Base-by-base conservation (phyloP, 2,113 vertebrate genomes). In the Larimichthys crocea region DNA sequence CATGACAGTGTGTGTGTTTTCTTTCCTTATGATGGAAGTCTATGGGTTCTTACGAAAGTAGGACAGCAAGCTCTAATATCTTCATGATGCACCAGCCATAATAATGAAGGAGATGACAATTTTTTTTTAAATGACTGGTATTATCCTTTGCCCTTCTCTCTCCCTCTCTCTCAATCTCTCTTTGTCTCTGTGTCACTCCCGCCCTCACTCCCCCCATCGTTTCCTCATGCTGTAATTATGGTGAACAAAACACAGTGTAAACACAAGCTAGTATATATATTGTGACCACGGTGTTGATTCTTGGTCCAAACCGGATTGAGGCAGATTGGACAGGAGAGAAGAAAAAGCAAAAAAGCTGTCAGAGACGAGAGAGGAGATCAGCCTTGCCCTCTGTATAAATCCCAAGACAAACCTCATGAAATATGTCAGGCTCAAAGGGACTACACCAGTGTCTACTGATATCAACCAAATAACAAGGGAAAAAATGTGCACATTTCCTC, bases 191-290 rank as follows among this genome's bases (percentile, higher is more conserved):
- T 44, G 49, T 55, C 24, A 67, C 52, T 67, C 19, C 55, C 20
- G 1, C 65, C 35, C 53, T 48, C 4, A 17, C 40, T 50, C 50
- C n/a, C 35, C 61, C 70, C 35, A 20, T 80, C 24, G 22, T 63
- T 57, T 83, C 66, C 67, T 81, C 71, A 52, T 84, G 76, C 26
- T 86, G 84, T 88, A 94, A 91, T 93, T 93, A 91, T 90, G 83
- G 82, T 77, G 81, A 88, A 82, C 80, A 87, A 85, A 83, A 87
- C 85, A 86, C 77, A 83, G 74, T 65, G 66, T 90, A 86, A 91
- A 91, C 79, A 85, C 83, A 74, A 82, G 79, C 86, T 66, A 79
- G 80, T 80, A 80, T 89, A 89, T 87, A 72, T 87, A 86, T 69
- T 77, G 88, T 73, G 75, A 86, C 68, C 64, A 76, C 26, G 67